Conservation (phyloP, 64 coral and sea anemone species). For the Stylophora pistillata region DNA sequence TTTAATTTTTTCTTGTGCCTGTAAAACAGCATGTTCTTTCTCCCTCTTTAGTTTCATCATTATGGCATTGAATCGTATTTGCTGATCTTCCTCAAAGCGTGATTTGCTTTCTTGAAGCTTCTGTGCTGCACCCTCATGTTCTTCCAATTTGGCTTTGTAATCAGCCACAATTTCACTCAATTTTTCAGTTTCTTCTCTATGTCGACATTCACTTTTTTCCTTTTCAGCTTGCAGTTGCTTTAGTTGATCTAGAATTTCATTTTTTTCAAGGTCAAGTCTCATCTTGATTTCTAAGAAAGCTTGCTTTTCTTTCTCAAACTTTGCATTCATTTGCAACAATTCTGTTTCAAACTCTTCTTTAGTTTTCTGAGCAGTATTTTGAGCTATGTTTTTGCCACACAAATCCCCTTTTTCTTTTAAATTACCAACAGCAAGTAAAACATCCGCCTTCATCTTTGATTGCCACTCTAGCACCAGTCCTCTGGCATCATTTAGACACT, state of each 20-base stretch:
- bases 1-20: conserved; percentile 64
- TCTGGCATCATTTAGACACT: conserved; percentile 17
- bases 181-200: conserved; percentile 51
- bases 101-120: conserved; percentile 71
- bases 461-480: neutral
- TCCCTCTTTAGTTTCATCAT: conserved; percentile 83
- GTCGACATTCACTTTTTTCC: conserved; percentile 29
- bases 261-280: conserved; percentile 41
- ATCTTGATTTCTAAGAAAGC: conserved; percentile 34
- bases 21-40: conserved; percentile 66
- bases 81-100: conserved; percentile 87
- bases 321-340: conserved; percentile 23
- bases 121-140: conserved; percentile 52
- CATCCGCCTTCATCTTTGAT: conserved; percentile 31
- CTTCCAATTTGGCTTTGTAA: conserved; percentile 63
- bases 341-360: conserved; percentile 51
- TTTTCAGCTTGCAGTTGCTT: conserved; percentile 55
- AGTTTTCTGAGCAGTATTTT: conserved; percentile 36
- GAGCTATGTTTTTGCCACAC: conserved; percentile 25
- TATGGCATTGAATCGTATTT: conserved; percentile 90
- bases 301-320: conserved; percentile 61
- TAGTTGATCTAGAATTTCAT: conserved; percentile 47
- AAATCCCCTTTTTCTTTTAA: conserved; percentile 31
- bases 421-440: neutral
- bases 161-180: conserved; percentile 41